Evolutionary conservation across 1,140 invertebrate genomes (phyloP), one percentile per base, ranked within the genome.

Genomic region (Plectus sambesii): DNA sequence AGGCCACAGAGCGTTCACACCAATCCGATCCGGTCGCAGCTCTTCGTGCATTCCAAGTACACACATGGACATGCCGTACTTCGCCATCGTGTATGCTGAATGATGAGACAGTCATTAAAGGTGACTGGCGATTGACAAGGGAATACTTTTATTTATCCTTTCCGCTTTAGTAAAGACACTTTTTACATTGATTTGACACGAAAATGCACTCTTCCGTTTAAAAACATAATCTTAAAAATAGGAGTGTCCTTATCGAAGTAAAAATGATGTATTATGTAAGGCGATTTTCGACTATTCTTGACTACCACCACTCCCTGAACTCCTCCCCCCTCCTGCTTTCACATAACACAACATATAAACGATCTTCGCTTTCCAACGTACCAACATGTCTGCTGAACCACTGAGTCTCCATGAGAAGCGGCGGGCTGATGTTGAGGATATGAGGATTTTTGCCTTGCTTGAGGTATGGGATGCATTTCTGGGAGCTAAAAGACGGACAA

Each of bases 1-100:
- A 1, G 92, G 92, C 93, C 93, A 99, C 0, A 99, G 73, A 2
- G 90, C 87, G 75, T 99, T 99, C 0, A 97, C 89, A 33, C 82
- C 88, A 57, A 99, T 83, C 41, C 82, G 81, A 47, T 81, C 76
- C 5, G 76, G 70, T 60, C 78, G 81, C 53, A 94, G 84, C 74
- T 98, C 93, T 56, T 84, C 85, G 33, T 86, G 76, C 87, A 96
- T 93, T 30, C 93, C 66, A 9, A 98, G 73, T 1, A 86, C 87
- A 73, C 89, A 96, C 86, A 98, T 87, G 0, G 87, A 93, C 93
- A 99, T 98, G 17, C 92, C 92, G 66, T 92, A 97, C 64, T 98
- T 98, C 1, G 92, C 85, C 80, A 97, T 94, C 0, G 92, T 96
- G 69, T 97, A 98, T 1, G 88, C 89, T 37, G 56, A 9, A 62